These are phyloP conservation scores for Eucera pruinosa DNA, from an alignment of 2,888 invertebrate species.

Conservation along the genomic window DNA sequence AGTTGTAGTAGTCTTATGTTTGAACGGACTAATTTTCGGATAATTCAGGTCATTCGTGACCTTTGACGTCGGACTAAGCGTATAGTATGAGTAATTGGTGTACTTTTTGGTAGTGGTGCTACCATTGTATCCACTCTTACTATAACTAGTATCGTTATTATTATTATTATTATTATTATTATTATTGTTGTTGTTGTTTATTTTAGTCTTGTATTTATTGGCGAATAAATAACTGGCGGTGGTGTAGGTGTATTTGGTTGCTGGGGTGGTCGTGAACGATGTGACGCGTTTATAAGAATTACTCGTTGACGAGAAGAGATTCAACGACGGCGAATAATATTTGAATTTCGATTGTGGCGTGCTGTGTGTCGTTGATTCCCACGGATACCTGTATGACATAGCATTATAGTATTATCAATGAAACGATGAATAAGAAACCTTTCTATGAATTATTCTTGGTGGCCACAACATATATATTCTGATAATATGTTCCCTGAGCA, in stretches of 20 bases:
- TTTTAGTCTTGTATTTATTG: constrained; percentile 69
- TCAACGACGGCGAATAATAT: constrained; percentile 74
- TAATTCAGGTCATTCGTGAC: constrained; percentile 77
- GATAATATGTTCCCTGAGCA: too few relatives aligned
- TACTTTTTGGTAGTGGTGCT: constrained; percentile 70
- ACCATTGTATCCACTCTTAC: constrained; percentile 30
- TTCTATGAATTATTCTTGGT: neutral
- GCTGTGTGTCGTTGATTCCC: constrained; percentile 80
- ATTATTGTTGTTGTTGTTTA: constrained; percentile 64
- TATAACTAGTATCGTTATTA: constrained; percentile 45
- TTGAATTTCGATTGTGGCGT: constrained; percentile 75
- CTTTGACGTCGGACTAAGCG: constrained; percentile 70
- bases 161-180: constrained; percentile 54
- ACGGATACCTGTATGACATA: constrained; percentile 80
- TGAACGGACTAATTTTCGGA: constrained; percentile 79
- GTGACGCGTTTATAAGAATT: constrained; percentile 57
- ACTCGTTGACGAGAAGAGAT: constrained; percentile 63
- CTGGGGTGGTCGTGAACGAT: constrained; percentile 66
- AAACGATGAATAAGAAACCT: neutral
- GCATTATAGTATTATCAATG: constrained; percentile 46
- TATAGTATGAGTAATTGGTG: constrained; percentile 68
- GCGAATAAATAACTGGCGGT: constrained; percentile 74
- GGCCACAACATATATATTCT: neutral
- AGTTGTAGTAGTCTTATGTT: constrained; percentile 77
- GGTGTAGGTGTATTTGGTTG: constrained; percentile 71